Base-by-base conservation (phyloP, 1,140 invertebrate species). In the Polyergus mexicanus region DNA sequence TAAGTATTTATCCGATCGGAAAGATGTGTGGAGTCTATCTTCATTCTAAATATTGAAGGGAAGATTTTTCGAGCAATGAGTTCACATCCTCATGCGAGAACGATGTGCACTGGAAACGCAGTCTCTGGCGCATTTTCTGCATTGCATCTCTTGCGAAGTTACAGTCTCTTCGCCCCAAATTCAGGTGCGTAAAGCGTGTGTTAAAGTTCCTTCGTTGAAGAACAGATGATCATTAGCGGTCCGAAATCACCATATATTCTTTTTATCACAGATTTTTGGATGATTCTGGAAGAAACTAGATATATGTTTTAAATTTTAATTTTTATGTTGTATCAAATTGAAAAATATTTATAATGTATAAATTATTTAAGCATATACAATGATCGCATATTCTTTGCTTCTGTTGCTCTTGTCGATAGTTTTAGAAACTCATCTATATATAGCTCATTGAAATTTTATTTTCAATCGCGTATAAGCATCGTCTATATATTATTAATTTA, bases 81-180 rank as follows among this genome's bases (percentile, higher is more conserved):
- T 72, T 92, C 91, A 16, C 88, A 91, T 41, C 63, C 80, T 28
- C 89, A 90, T 72, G 63, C 88, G 32, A 90, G 88, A 25, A 84
- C 90, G 6, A 78, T 92, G 58, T 91, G 87, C 32, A 75, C 76
- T 10, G 90, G 78, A 74, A 89, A 58, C 13, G 38, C 88, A 28
- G 77, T 91, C 35, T 86, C 90, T 35, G 71, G 85, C 22, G 83
- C 92, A 8, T 93, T 93, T 28, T 94, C 93, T 10, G 91, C 93
- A 44, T 85, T 94, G 13, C 92, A 94, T 77, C 85, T 94, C 4
- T 63, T 94, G 13, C 88, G 92, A 22, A 93, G 91, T 75, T 94
- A 93, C 74, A 92, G 85, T 65, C 87, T 92, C 13, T 88, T 94
- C 47, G 88, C 91, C 5, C 86, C 92, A 0, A 86, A 87, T 11